Conservation (phyloP, 1,140 invertebrate species). For the Lerema accius region DNA sequence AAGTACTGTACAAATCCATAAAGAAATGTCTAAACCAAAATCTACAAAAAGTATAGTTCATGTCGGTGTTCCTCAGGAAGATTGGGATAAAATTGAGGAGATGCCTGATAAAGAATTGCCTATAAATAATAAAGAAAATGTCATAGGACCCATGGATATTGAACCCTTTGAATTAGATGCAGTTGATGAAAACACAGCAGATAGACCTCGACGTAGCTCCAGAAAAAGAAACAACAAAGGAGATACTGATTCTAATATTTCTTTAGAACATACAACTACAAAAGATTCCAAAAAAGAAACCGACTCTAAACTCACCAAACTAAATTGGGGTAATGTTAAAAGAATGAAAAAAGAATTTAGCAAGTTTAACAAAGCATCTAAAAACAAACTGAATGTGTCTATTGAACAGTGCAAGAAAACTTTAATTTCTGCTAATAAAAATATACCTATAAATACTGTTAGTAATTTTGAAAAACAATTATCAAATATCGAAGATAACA, state of each 20-base stretch:
- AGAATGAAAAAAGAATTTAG: constrained; percentile 73
- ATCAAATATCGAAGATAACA: constrained; percentile 47
- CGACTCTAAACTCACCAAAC: constrained; percentile 42
- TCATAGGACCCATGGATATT: constrained; percentile 55
- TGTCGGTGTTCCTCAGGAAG: constrained; percentile 53
- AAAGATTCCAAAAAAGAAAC: constrained; percentile 45
- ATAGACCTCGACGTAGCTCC: constrained; percentile 66
- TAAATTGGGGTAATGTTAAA: constrained; percentile 70
- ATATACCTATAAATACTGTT: constrained; percentile 1
- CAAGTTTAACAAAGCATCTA: constrained; percentile 67
- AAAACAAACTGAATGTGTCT: constrained; percentile 71
- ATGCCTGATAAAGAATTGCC: constrained; percentile 50
- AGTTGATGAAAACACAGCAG: constrained; percentile 45
- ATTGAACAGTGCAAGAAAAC: constrained; percentile 69
- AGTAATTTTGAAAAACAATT: constrained; percentile 19
- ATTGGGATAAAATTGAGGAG: constrained; percentile 74
- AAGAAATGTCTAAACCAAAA: constrained; percentile 41
- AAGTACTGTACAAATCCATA: constrained; percentile 60
- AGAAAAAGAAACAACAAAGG: constrained; percentile 56
- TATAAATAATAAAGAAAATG: constrained; percentile 54
- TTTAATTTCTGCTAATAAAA: constrained; percentile 43
- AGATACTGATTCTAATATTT: constrained; percentile 34
- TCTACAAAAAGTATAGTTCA: constrained; percentile 43
- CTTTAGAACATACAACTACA: constrained; percentile 41
- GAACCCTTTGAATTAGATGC: constrained; percentile 57